A percentile compares a stretch with the other conserved stretches of the same genome.
phyloP scores from a whole-genome alignment of 2,797 vertebrate species.

The Sternarchorhynchus goeldii region DNA sequence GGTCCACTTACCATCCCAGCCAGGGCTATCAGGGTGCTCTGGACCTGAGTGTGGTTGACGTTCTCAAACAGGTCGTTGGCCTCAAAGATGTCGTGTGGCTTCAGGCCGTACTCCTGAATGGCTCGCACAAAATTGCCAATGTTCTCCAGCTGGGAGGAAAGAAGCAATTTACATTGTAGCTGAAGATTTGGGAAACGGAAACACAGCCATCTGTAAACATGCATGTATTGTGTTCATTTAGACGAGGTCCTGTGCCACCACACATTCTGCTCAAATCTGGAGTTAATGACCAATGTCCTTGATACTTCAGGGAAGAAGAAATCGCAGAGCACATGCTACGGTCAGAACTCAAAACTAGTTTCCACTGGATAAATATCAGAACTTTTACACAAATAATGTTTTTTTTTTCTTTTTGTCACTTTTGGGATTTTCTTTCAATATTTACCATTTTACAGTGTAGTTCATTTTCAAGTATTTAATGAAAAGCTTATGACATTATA shows the following conservation, averaged over 20 bases:
- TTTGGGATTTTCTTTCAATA: no score
- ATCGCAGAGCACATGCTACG: constrained; percentile 4
- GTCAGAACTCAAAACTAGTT: background rate
- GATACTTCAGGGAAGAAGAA: constrained; percentile 15
- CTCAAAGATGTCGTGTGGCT: constrained; percentile 90
- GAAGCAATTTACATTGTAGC: constrained; percentile 11
- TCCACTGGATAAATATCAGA: background rate
- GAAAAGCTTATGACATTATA: no score
- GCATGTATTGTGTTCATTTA: constrained; percentile 8
- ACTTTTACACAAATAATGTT: no score
- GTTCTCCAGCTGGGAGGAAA: constrained; percentile 87
- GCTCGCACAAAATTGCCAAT: constrained; percentile 91
- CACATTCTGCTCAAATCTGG: constrained; percentile 26
- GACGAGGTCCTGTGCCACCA: background rate
- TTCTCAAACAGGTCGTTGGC: constrained; percentile 97
- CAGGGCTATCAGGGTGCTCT: constrained; percentile 87
- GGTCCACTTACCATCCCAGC: constrained; percentile 86
- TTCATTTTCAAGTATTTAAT: no score
- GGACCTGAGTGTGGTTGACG: constrained; percentile 93
- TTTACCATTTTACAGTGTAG: no score
- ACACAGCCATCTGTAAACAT: constrained; percentile 19
- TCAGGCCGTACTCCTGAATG: constrained; percentile 89
- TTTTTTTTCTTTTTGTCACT: no score
- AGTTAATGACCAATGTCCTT: constrained; percentile 18
- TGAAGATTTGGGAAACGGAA: constrained; percentile 16